Evolutionary conservation across 2,888 invertebrate genomes (phyloP).

Genomic region (Eristalis tenax): DNA sequence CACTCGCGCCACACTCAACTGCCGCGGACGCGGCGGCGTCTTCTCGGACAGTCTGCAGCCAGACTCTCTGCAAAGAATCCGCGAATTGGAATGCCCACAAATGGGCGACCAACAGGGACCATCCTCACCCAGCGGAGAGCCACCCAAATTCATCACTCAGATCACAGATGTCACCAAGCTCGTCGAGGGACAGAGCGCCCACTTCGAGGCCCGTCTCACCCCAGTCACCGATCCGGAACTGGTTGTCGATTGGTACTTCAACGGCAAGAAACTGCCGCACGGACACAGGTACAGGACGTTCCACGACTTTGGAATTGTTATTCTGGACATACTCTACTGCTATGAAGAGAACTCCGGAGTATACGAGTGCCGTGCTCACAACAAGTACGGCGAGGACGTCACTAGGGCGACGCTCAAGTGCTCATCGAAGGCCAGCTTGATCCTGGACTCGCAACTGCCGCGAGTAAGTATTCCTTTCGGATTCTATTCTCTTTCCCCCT

Average conservation of each 20-base stretch:
- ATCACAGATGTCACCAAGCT: conserved; percentile 91
- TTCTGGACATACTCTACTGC: conserved; percentile 96
- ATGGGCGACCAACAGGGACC: conserved; percentile 84
- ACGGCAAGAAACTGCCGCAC: conserved; percentile 94
- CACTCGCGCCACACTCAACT: conserved; percentile 91
- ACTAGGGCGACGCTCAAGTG: conserved; percentile 93
- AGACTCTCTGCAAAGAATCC: conserved; percentile 92
- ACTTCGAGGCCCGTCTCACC: conserved; percentile 94
- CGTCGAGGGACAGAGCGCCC: conserved; percentile 97
- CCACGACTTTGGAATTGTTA: conserved; percentile 98
- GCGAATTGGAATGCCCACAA: conserved; percentile 88
- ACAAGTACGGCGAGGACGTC: conserved; percentile 93
- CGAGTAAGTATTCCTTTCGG: conserved; percentile 84
- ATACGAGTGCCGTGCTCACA: conserved; percentile 95
- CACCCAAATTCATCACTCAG: conserved; percentile 94
- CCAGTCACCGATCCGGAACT: conserved; percentile 97
- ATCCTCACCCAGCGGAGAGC: conserved; percentile 87
- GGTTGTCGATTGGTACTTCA: conserved; percentile 97
- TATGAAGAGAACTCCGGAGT: conserved; percentile 97
- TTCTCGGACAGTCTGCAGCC: conserved; percentile 95
- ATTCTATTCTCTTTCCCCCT: not conserved
- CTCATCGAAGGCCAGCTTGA: conserved; percentile 92
- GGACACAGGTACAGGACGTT: conserved; percentile 98
- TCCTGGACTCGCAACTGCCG: conserved; percentile 95
- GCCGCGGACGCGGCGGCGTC: conserved; percentile 92